Evolutionary conservation across 2,888 invertebrate genomes (phyloP), one percentile per base, ranked within the genome.

Genomic region (Eueremaeus valkanovi): DNA sequence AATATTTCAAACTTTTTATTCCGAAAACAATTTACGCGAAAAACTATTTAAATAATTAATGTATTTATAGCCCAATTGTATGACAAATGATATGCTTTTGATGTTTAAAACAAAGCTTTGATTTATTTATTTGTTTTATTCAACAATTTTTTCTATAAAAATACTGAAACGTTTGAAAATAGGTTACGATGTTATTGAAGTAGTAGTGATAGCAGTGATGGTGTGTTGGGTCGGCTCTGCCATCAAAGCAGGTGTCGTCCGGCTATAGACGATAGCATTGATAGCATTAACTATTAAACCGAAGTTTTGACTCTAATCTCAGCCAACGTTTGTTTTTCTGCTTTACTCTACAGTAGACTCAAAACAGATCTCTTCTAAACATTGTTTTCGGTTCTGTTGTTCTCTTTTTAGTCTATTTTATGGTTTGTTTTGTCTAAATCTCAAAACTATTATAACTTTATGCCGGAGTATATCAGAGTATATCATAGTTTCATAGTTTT

Each of bases 171-270:
- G 29, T 31, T 31, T 27, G 29, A 18, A 70, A 70, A 70, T 70
- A 70, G 70, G 70, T 70, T 70, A 70, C 27, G 42, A 70, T 70
- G 70, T 70, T 70, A 70, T 70, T 66, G 45, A 40, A 70, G 42
- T n/a, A n/a, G n/a, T n/a, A n/a, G n/a, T n/a, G n/a, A n/a, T n/a
- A n/a, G n/a, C n/a, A n/a, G n/a, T 36, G 11, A 18, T 66, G 33
- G 63, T 21, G 6, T 8, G 36, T 70, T 45, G 42, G 40, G 70
- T 70, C 45, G 70, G 36, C 36, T 36, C 63, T 36, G 16, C 70
- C 40, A 70, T 45, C 27, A 68, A 33, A 36, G 70, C 70, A 70
- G 70, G 70, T 70, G 70, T 70, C 70, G 16, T 36, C 6, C 9
- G 11, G 31, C 31, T 61, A 33, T 61, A 31, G 33, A 33, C 61